A percentile compares a stretch with the other conserved stretches of the same genome.
Evolutionary conservation across 1,140 invertebrate genomes (phyloP).

Genomic region (Tenebrio molitor): DNA sequence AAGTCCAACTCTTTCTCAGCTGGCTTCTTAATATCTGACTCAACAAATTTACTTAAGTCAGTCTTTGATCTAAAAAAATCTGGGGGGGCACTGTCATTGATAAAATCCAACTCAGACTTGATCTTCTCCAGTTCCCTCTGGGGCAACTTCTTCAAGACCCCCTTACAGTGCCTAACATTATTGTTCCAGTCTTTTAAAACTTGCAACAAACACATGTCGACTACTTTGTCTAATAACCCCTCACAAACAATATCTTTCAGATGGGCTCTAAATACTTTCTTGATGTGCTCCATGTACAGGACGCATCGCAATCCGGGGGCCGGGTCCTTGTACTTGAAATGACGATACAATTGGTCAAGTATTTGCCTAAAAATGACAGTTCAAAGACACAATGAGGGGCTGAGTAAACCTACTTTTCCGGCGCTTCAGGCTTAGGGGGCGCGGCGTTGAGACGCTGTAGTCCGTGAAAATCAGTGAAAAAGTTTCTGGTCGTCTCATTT

Average conservation of each 20-base stretch:
- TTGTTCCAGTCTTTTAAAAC: conserved; percentile 48
- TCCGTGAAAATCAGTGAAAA: conserved; percentile 56
- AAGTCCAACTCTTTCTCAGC: conserved; percentile 48
- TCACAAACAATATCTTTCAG: conserved; percentile 51
- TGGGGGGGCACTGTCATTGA: conserved; percentile 51
- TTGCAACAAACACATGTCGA: conserved; percentile 46
- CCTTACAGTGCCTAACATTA: conserved; percentile 26
- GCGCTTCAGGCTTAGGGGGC: conserved; percentile 26
- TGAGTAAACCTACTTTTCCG: conserved; percentile 46
- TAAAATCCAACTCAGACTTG: conserved; percentile 49
- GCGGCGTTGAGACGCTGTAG: conserved; percentile 46
- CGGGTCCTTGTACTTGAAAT: conserved; percentile 52
- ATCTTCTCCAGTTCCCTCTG: conserved; percentile 50
- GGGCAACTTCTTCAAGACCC: conserved; percentile 49
- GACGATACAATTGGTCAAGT: conserved; percentile 49
- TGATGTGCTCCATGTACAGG: conserved; percentile 48
- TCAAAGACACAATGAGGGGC: conserved; percentile 19
- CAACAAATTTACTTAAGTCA: neutral
- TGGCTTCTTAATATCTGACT: conserved; percentile 24
- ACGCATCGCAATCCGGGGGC: conserved; percentile 42
- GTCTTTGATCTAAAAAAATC: conserved; percentile 47
- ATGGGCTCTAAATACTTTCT: conserved; percentile 7
- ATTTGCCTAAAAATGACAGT: conserved; percentile 50
- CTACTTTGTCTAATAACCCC: conserved; percentile 48
- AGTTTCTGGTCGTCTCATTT: conserved; percentile 14